Evolutionary conservation across 92 coral and sea anemone species (phyloP).

Genomic region (Micromussa lordhowensis): DNA sequence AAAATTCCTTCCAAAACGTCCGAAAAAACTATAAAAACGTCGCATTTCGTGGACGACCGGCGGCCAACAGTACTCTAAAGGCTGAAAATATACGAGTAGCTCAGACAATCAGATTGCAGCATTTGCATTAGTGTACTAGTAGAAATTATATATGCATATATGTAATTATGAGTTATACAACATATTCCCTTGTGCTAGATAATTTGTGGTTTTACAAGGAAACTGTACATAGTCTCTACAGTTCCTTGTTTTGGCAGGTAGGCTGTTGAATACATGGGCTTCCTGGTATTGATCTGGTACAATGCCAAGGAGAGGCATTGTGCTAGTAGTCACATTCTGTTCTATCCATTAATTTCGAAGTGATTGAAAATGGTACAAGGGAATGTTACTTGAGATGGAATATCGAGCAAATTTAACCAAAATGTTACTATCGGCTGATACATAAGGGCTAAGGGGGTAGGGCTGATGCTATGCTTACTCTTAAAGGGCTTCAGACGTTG

Average conservation of each 20-base stretch:
- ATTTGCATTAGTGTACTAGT: too few relatives aligned
- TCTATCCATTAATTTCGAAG: background rate
- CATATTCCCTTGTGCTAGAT: too few relatives aligned
- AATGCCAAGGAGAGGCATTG: constrained; percentile 31
- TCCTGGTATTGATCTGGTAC: constrained; percentile 10
- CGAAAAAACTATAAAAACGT: too few relatives aligned
- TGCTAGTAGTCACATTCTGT: background rate
- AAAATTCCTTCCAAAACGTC: too few relatives aligned
- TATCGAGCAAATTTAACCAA: background rate
- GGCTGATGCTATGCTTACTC: constrained; percentile 29
- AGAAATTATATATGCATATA: too few relatives aligned
- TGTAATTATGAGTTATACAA: too few relatives aligned
- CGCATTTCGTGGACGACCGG: too few relatives aligned
- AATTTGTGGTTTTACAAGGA: too few relatives aligned
- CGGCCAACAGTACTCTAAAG: too few relatives aligned
- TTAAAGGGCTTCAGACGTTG: constrained; percentile 28
- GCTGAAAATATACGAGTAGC: too few relatives aligned
- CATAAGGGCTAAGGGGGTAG: constrained; percentile 38
- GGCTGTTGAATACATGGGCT: background rate
- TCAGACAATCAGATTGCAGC: too few relatives aligned
- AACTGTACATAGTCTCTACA: background rate
- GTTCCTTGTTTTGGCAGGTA: constrained; percentile 39
- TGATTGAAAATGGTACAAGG: background rate
- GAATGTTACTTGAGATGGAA: constrained; percentile 5
- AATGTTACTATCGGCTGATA: constrained; percentile 17